Conservation (phyloP, 2,113 vertebrate genomes). For the Nyctereutes procyonoides region DNA sequence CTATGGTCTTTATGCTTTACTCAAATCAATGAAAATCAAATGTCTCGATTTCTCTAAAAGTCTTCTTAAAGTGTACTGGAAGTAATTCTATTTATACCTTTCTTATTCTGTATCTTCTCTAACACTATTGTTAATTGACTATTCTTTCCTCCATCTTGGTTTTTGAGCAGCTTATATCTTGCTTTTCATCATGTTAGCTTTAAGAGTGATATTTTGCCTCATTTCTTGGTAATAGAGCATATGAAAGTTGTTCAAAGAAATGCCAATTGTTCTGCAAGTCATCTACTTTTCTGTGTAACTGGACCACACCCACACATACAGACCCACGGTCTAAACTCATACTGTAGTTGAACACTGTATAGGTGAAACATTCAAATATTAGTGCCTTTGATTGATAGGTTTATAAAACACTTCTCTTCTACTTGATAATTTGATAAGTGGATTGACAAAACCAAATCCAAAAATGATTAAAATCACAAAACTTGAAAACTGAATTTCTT, state of each 20-base stretch:
- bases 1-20: not conserved
- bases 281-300: not conserved
- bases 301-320: accelerated
- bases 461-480: not conserved
- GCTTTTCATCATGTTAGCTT: not conserved
- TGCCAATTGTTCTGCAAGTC: not conserved
- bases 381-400: not conserved
- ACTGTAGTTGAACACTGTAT: not conserved
- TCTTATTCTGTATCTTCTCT: not conserved
- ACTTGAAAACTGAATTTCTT: slow-evolving; percentile 17
- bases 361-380: not conserved
- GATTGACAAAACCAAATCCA: not conserved
- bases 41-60: not conserved
- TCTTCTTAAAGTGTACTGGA: not conserved
- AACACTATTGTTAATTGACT: not conserved
- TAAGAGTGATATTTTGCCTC: not conserved
- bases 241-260: not conserved
- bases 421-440: not conserved
- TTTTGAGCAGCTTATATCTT: not conserved
- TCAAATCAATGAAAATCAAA: slow-evolving; percentile 41
- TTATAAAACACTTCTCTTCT: not conserved
- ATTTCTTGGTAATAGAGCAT: not conserved
- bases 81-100: not conserved
- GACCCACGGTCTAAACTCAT: not conserved
- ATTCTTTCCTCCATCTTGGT: not conserved